Base-by-base conservation (phyloP, 2,797 vertebrate genomes). In the Coilia nasus region DNA sequence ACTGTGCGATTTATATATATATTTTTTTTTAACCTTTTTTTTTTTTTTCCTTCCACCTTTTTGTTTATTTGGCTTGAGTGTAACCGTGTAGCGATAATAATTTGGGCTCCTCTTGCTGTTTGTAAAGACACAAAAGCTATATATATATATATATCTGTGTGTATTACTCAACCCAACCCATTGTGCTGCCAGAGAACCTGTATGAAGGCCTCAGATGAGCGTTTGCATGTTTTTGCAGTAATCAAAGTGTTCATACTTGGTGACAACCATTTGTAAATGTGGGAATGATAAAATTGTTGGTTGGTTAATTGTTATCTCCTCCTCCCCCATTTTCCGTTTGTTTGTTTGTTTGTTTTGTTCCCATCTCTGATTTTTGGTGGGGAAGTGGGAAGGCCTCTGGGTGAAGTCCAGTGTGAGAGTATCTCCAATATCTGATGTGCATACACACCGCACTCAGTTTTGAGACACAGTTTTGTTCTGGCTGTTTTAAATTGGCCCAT, bases 21-120 rank as follows among this genome's bases (percentile, higher is more conserved):
- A 31, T 31, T 19, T 41, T 41, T 75, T 75, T 75, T 83, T 90
- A 93, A 80, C 88, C 88, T 87, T 60, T 21, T 88, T 88, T 75
- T 23, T 82, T 82, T 60, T 82, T 10, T 35, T 35, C 4, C 15
- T 41, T 23, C 87, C 87, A 87, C 21, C 47, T 88, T 88, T 81
- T n/a, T n/a, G n/a, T 41, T 19, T 84, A 83, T 89, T 84, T 90
- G 94, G 93, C 91, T 94, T 91, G 92, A 93, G 91, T 93, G 93
- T 94, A 90, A 83, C 89, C 92, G 91, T 94, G 91, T 87, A 88
- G 91, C 90, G 88, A 90, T 75, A 91, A 87, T 85, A 80, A 85
- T 90, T 80, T 23, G 85, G 86, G 88, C 91, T 90, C 78, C 81
- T 88, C 84, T 85, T 54, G 9, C 83, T 89, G 90, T 82, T 9